Evolutionary conservation across 2,797 vertebrate species (phyloP), one percentile per base, ranked within the genome.

Genomic region (Fratercula arctica): DNA sequence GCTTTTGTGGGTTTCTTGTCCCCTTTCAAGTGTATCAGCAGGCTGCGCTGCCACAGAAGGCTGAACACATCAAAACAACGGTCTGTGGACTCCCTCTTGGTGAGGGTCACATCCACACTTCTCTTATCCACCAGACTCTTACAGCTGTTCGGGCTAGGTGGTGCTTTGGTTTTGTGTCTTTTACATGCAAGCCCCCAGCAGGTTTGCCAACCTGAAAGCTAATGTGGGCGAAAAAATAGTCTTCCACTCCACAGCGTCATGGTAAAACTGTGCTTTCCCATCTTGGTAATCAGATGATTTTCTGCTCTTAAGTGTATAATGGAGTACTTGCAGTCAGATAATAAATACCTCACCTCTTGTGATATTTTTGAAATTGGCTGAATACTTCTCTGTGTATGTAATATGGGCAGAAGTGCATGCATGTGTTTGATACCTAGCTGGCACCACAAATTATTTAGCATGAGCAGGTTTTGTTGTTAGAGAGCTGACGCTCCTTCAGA

Each of bases 21-120:
- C 19, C 12, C 48, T 94, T 95, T 94, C 60, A 89, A 73, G 70
- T 82, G 29, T 89, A 70, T 90, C 70, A 82, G 81, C 75, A 64
- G 61, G 50, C 64, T 74, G 35, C 26, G n/a, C 46, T 87, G 60
- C 37, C 43, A 41, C 63, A 59, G 84, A 67, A 79, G 39, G 33
- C 63, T 73, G 84, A 93, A 35, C 67, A 57, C 54, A 73, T 90
- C 83, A 93, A 76, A 96, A 70, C 26, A 16, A 16, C 0, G 3
- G 31, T 48, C 46, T 60, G 16, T 85, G 60, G 78, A 13, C 64
- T 76, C 56, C 29, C 19, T 77, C 48, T 83, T 68, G 48, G n/a
- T 78, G 37, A 79, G 29, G 35, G 50, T 91, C 76, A 37, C 37
- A 15, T 16, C 60, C 31, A 56, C 11, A 5, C 39, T 92, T 94